phyloP scores from a whole-genome alignment of 2,113 vertebrate genomes.

The Malurus melanocephalus region DNA sequence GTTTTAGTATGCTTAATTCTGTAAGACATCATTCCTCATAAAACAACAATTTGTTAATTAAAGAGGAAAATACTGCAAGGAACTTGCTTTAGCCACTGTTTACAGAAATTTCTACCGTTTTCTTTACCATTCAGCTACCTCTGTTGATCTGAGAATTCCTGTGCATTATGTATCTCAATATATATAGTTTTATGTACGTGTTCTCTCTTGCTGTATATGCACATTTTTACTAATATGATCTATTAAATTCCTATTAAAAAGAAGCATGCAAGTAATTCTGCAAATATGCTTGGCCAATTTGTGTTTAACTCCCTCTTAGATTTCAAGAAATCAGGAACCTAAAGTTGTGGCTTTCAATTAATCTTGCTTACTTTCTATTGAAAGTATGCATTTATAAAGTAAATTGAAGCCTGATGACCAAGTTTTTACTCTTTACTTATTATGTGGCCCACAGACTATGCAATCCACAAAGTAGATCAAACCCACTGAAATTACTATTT shows the following conservation, averaged over 20 bases:
- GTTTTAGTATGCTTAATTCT: neutral
- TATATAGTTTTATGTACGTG: neutral
- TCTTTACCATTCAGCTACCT: neutral
- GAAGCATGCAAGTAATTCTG: neutral
- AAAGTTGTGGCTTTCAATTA: rapidly evolving
- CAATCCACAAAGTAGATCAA: neutral
- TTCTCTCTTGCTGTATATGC: neutral
- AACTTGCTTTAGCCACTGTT: neutral
- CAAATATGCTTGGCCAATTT: neutral
- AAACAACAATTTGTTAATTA: neutral
- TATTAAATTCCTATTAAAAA: neutral
- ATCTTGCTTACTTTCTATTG: neutral
- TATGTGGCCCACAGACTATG: neutral
- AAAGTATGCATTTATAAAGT: neutral
- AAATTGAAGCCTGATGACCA: neutral
- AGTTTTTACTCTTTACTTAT: neutral
- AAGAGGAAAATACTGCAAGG: neutral
- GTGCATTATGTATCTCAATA: neutral
- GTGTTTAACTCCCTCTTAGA: neutral
- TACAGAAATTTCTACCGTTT: neutral
- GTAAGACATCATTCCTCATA: neutral
- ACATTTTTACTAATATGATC: neutral
- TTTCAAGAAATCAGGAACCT: neutral
- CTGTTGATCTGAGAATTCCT: neutral
- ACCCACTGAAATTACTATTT: neutral